Evolutionary conservation across 2,888 invertebrate species (phyloP).

Genomic region (Drosophila incognita): DNA sequence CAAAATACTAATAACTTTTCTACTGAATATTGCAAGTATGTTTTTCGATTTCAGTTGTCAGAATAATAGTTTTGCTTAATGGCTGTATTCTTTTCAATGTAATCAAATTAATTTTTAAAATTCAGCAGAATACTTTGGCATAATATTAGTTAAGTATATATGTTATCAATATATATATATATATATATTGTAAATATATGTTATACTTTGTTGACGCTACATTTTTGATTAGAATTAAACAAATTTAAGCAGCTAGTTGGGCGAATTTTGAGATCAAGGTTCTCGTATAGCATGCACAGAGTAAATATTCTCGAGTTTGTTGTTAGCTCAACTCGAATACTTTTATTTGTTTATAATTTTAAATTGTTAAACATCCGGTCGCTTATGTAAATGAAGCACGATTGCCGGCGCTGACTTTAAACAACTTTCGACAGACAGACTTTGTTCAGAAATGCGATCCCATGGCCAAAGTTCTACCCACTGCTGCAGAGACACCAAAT

Average conservation of each 20-base stretch:
- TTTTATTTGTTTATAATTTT: constrained; percentile 9
- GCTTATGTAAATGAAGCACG: constrained; percentile 10
- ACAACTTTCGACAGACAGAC: not conserved
- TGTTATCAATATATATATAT: too few species aligned
- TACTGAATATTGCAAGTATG: not conserved
- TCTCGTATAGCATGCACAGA: too few species aligned
- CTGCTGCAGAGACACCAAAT: not conserved
- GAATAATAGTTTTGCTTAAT: not conserved
- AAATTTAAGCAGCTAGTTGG: not conserved
- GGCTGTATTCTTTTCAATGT: fast-evolving
- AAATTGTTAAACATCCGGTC: constrained; percentile 8
- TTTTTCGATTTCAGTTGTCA: not conserved
- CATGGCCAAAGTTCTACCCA: not conserved
- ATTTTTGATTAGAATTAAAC: not conserved
- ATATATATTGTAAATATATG: not conserved
- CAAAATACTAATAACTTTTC: not conserved
- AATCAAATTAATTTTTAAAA: not conserved
- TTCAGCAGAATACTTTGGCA: not conserved
- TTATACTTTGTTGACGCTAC: not conserved
- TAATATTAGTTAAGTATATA: not conserved
- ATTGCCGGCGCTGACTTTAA: constrained; percentile 1
- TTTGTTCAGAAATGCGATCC: not conserved
- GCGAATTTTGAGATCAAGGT: not conserved
- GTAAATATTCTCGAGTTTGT: not conserved
- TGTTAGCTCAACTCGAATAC: constrained; percentile 1